phyloP scores from a whole-genome alignment of 2,888 invertebrate species.

The Choristoneura rosaceana region DNA sequence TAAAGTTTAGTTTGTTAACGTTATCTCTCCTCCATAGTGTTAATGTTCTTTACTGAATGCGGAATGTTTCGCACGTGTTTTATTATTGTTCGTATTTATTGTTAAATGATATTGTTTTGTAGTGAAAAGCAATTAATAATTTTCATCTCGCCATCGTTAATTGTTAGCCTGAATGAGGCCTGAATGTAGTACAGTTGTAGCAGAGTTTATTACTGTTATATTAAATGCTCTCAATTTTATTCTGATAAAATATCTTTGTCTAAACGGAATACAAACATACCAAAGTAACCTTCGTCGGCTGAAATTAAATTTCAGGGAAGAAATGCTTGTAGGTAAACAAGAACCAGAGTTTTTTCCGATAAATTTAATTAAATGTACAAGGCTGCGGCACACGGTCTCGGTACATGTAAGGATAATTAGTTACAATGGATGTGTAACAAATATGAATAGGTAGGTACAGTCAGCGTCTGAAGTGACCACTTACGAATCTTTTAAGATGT shows the following conservation, averaged over 20 bases:
- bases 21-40: conserved; percentile 11
- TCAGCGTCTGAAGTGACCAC: too few species aligned
- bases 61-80: conserved; percentile 2
- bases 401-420: neutral
- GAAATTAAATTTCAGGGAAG: conserved; percentile 15
- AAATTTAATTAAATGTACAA: neutral
- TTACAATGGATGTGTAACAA: neutral
- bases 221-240: neutral
- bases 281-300: neutral
- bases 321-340: conserved; percentile 5
- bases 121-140: conserved; percentile 49
- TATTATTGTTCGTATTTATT: neutral
- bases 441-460: neutral
- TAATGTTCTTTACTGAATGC: neutral
- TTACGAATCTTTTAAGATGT: too few species aligned
- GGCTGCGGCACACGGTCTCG: neutral
- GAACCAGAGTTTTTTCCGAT: conserved; percentile 9
- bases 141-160: conserved; percentile 49
- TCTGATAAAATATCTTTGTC: neutral
- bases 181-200: conserved; percentile 36
- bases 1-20: conserved; percentile 5
- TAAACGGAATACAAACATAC: conserved; percentile 6
- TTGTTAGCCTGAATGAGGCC: conserved; percentile 45
- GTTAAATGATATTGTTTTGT: conserved; percentile 46
- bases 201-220: too few species aligned